Evolutionary conservation across 2,888 invertebrate species (phyloP), one percentile per base, ranked within the genome.

Genomic region (Sphaeridia pumilis): DNA sequence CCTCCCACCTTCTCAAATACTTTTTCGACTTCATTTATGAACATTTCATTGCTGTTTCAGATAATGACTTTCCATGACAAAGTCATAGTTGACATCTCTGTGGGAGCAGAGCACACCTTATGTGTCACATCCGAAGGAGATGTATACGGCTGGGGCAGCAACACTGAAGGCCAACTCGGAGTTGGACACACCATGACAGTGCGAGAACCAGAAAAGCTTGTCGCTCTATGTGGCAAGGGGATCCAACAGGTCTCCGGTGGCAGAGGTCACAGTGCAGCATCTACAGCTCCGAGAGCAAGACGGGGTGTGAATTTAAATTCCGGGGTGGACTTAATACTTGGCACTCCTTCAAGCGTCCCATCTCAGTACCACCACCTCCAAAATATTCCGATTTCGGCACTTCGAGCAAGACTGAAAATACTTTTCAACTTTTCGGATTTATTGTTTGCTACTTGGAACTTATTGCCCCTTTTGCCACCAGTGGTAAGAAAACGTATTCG

Each of bases 381-480:
- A 60, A 73, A 71, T 4, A 65, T 75, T 35, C 68, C 74, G 2
- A 71, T 77, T 20, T 70, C 72, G 38, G 72, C 75, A 3, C 74
- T 79, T 17, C 73, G 75, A 60, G 73, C 75, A 1, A 67, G 80
- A 48, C 70, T 80, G 26, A 73, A 73, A 56, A 73, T 79, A 42
- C 71, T 81, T 14, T 75, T 78, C 65, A 75, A 74, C 59, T 79
- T 78, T 68, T 79, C 79, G n/a, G 78, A 79, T 66, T 73, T 77
- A 25, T 67, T 80, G 49, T 79, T 78, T 67, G 71, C 74, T 1
- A 75, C 76, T 43, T 79, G 79, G 79, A 71, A 73, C 14, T 69
- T 76, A 43, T 69, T 76, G 64, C 76, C 76, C 2, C 66, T 77
- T 20, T 69, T 72, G 54, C 41, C 60, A 4, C 67, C 69, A 22